Conservation (phyloP, 1,140 invertebrate genomes). For the Zophobas morio region DNA sequence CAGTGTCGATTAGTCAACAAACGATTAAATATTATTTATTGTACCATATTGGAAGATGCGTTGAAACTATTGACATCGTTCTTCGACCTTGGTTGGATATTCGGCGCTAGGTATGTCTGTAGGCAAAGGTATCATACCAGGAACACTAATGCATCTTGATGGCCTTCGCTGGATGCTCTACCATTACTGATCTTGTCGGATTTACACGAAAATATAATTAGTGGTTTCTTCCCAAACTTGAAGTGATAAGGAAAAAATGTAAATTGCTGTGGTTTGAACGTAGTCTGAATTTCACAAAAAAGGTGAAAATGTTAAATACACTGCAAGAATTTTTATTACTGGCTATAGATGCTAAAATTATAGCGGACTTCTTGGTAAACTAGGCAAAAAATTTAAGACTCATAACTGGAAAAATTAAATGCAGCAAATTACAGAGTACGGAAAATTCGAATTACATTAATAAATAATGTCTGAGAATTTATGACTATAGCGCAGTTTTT, state of each 20-base stretch:
- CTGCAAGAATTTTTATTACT: not conserved
- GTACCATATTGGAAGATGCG: not conserved
- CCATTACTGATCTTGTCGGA: conserved; percentile 5
- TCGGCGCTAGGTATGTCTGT: conserved; percentile 8
- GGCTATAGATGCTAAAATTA: too few relatives aligned
- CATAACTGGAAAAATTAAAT: too few relatives aligned
- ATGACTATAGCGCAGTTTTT: too few relatives aligned
- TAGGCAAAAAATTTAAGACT: too few relatives aligned
- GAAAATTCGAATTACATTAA: too few relatives aligned
- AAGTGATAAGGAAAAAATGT: not conserved
- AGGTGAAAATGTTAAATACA: conserved; percentile 11
- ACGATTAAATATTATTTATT: conserved; percentile 30
- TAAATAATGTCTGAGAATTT: too few relatives aligned
- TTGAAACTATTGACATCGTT: conserved; percentile 26
- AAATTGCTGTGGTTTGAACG: conserved; percentile 14
- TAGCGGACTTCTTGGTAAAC: not conserved
- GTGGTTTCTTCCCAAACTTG: conserved; percentile 8
- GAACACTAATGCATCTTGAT: conserved; percentile 37
- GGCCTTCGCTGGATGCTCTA: conserved; percentile 25
- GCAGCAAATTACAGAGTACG: too few relatives aligned
- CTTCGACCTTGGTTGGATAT: conserved; percentile 30
- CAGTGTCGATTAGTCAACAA: conserved; percentile 15
- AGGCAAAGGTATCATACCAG: conserved; percentile 20
- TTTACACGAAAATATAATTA: conserved; percentile 38
- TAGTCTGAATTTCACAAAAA: not conserved